phyloP scores from a whole-genome alignment of 2,797 vertebrate species.

The Chelon labrosus region DNA sequence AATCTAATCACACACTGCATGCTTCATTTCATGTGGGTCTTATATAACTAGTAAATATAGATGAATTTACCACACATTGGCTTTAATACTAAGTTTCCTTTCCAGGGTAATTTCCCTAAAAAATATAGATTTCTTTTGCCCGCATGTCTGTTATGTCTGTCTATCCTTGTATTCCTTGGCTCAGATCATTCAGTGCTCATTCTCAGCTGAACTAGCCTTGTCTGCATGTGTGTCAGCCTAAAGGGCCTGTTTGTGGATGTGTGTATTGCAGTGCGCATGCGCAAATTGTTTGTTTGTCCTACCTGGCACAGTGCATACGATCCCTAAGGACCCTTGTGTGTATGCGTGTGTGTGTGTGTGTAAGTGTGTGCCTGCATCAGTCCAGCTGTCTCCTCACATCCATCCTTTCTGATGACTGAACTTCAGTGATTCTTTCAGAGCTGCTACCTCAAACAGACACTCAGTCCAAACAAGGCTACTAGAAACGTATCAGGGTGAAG shows the following conservation, averaged over 20 bases:
- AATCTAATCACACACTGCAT: conserved; percentile 24
- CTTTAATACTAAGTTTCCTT: neutral
- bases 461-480: conserved; percentile 52
- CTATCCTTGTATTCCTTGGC: conserved; percentile 46
- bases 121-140: neutral
- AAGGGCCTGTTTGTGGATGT: conserved; percentile 47
- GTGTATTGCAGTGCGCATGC: conserved; percentile 18
- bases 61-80: conserved; percentile 1
- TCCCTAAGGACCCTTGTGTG: conserved; percentile 51
- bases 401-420: conserved; percentile 62
- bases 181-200: conserved; percentile 28
- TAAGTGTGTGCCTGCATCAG: conserved; percentile 36
- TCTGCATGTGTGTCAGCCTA: conserved; percentile 63
- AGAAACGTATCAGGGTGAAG: no score
- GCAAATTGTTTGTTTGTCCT: conserved; percentile 49
- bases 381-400: conserved; percentile 75
- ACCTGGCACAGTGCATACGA: conserved; percentile 57
- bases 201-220: conserved; percentile 44
- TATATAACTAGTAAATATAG: neutral
- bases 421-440: conserved; percentile 54
- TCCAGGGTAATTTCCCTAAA: neutral
- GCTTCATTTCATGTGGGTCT: conserved; percentile 13
- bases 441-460: conserved; percentile 41
- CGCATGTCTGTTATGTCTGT: neutral
- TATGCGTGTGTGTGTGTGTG: neutral